Conservation (phyloP, 2,113 vertebrate genomes). For the Athene noctua region DNA sequence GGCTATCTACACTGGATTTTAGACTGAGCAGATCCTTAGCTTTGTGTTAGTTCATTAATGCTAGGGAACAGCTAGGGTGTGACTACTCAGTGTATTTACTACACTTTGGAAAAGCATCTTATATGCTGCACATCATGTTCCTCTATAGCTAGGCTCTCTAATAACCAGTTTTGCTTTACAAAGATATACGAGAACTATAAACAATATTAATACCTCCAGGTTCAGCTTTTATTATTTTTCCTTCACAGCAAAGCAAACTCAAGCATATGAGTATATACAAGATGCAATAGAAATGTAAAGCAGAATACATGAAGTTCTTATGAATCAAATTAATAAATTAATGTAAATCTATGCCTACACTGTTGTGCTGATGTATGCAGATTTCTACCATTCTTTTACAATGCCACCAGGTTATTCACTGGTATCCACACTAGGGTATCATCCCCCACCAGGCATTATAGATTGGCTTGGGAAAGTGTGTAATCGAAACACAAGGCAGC, state of each 20-base stretch:
- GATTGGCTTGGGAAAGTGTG: not conserved
- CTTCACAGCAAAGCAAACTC: conserved; percentile 17
- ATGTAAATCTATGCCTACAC: not conserved
- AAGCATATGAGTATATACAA: not conserved
- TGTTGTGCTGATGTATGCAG: not conserved
- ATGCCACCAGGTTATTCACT: not conserved
- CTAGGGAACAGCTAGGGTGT: not conserved
- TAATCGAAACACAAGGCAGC: not conserved
- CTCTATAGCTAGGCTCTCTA: not conserved
- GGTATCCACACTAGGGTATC: not conserved
- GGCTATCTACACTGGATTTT: not conserved
- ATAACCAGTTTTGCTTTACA: not conserved
- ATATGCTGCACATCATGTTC: not conserved
- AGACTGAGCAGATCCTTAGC: not conserved
- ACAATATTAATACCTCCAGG: not conserved
- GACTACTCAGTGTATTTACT: not conserved
- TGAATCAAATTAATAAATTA: not conserved
- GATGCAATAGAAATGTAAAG: not conserved
- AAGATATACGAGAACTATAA: conserved; percentile 2
- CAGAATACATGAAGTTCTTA: not conserved
- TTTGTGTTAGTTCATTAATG: not conserved
- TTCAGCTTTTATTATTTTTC: conserved; percentile 4
- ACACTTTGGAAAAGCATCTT: not conserved
- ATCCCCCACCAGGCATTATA: not conserved
- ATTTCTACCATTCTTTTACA: not conserved